Conservation (phyloP, 2,888 invertebrate genomes). For the Synanthedon vespiformis region DNA sequence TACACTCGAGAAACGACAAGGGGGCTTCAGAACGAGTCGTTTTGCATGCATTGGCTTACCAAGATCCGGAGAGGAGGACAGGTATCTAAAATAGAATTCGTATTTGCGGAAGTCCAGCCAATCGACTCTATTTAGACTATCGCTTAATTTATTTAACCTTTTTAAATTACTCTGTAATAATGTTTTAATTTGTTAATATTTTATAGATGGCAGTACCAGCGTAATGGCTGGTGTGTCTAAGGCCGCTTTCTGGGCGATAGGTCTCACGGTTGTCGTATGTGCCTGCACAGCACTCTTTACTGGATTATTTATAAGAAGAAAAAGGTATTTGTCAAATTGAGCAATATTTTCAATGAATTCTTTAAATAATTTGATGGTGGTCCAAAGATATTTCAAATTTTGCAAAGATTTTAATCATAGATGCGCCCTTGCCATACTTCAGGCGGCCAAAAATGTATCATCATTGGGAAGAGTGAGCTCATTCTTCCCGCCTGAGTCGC, state of each 20-base stretch:
- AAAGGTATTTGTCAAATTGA: slow-evolving; percentile 28
- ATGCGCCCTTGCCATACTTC: too few species aligned
- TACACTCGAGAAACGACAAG: slow-evolving; percentile 83
- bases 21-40: slow-evolving; percentile 84
- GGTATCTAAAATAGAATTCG: slow-evolving; percentile 56
- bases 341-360: background rate
- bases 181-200: background rate
- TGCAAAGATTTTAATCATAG: too few species aligned
- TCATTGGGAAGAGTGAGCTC: too few species aligned
- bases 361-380: background rate
- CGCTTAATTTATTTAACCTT: background rate
- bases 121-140: background rate
- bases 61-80: slow-evolving; percentile 87
- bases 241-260: slow-evolving; percentile 50
- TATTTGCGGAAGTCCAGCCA: background rate
- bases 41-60: slow-evolving; percentile 85
- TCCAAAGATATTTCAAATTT: too few species aligned
- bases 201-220: slow-evolving; percentile 44
- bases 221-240: slow-evolving; percentile 53
- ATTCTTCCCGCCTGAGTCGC: too few species aligned
- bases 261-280: slow-evolving; percentile 37
- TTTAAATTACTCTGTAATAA: too few species aligned
- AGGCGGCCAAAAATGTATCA: too few species aligned
- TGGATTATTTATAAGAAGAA: slow-evolving; percentile 41
- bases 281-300: slow-evolving; percentile 35